Base-by-base conservation (phyloP, 2,888 invertebrate genomes). In the Luffia ferchaultella region DNA sequence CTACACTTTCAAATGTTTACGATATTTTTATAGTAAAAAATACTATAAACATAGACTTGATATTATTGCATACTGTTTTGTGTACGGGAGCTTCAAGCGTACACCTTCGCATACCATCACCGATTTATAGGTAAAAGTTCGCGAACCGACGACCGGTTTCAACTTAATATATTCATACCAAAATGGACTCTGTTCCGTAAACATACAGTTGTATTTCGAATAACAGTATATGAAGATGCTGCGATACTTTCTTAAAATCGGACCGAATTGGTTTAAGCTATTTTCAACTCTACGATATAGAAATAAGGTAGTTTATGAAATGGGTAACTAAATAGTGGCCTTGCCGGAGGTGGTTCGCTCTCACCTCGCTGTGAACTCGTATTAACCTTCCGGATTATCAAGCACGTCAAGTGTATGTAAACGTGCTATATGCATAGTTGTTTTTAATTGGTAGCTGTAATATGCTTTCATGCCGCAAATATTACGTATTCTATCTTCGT, bases 41-140 rank as follows among this genome's bases (percentile, higher is more conserved):
- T n/a, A n/a, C n/a, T n/a, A n/a, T n/a, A n/a, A n/a, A n/a, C n/a
- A n/a, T n/a, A n/a, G n/a, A n/a, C n/a, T n/a, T n/a, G n/a, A n/a
- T n/a, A n/a, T n/a, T n/a, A n/a, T n/a, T n/a, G n/a, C n/a, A n/a
- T n/a, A n/a, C n/a, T n/a, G n/a, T 3, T 3, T 12, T 30, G 30
- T 30, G 30, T 30, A 12, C 30, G 12, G 30, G 30, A 12, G 30
- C 30, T 30, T 30, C 12, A 30, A 30, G 30, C 30, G 30, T 12
- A 12, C 30, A 30, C 5, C 30, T 30, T 30, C 30, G 30, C 30
- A 30, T 30, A 12, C 30, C 30, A 30, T 30, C 30, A 30, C 30
- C 30, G 30, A 83, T 83, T 83, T 83, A 83, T 83, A 83, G 82
- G 83, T 80, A 82, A 83, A 82, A 83, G 83, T 83, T 83, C 83